phyloP scores from a whole-genome alignment of 35 echinoderm and acorn worm species.

The Apostichopus californicus region DNA sequence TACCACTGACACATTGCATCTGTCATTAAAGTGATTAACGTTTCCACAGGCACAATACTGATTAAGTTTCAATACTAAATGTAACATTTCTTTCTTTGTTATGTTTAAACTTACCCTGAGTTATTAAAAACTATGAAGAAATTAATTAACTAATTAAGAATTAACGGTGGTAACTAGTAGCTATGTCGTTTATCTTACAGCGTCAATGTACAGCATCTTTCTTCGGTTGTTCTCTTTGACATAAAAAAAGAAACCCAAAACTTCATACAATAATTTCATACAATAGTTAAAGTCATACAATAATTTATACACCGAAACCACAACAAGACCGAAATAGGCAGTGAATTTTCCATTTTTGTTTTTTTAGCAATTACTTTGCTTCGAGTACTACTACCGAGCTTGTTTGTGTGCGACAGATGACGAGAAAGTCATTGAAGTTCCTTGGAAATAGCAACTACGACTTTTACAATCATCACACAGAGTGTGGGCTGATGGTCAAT shows the following conservation, averaged over 20 bases:
- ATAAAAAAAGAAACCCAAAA: no score
- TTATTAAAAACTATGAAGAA: background rate
- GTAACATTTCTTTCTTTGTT: background rate
- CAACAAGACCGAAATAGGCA: no score
- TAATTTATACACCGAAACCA: background rate
- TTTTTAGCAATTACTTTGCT: no score
- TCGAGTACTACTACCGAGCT: no score
- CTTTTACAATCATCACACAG: no score
- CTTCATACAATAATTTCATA: background rate
- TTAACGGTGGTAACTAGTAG: constrained; percentile 8
- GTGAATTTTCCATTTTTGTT: no score
- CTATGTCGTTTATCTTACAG: constrained; percentile 12
- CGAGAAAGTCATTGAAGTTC: no score
- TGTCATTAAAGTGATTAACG: background rate
- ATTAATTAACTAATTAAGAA: constrained; percentile 22
- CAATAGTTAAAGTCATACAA: background rate
- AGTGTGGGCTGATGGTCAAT: no score
- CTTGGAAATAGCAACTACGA: no score
- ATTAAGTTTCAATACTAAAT: constrained; percentile 3
- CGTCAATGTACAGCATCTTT: constrained; percentile 23
- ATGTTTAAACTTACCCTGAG: constrained; percentile 30
- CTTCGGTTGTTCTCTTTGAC: no score
- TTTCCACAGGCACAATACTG: constrained; percentile 50
- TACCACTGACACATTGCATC: constrained; percentile 7
- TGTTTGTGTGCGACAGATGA: no score